Evolutionary conservation across 2,888 invertebrate species (phyloP), one percentile per base, ranked within the genome.

Genomic region (Agrypnus murinus): DNA sequence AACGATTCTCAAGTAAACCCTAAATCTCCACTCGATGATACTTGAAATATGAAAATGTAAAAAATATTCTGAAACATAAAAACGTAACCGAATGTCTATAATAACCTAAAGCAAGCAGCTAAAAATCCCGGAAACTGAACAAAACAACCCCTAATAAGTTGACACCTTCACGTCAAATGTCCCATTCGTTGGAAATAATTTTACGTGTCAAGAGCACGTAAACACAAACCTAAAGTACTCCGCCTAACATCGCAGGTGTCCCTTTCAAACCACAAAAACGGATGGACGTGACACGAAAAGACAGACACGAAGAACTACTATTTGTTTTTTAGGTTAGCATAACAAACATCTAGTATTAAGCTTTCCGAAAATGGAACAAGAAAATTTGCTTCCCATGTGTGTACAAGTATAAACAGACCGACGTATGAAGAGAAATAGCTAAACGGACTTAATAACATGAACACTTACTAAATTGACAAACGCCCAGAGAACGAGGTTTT

Each of bases 271-370:
- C 8, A 15, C 55, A 55, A 55, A 53, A 55, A 53, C 31, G n/a
- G 48, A 48, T 48, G 36, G n/a, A 55, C 14, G 55, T 55, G 55
- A 55, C 55, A 34, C 19, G 14, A 17, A 55, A 55, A 55, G 36
- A 34, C 6, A 25, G 53, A 32, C 15, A 15, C n/a, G 12, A 15
- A 55, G 32, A 25, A 34, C 53, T n/a, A n/a, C n/a, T 34, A 32
- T 53, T 53, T 31, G 25, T 25, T 25, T 25, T 25, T 15, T 43
- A 43, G 43, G 15, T 15, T 15, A 43, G 14, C 4, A 43, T 15
- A 8, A 14, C 15, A 43, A 8, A 5, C 15, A 15, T 9, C 15
- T 25, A 25, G 7, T 5, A 43, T 5, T 25, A 43, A 43, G 15
- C 7, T 14, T 12, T 43, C 43, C 7, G 15, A 43, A 43, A 38